Conservation (phyloP, 2,113 vertebrate species). For the Andinoacara biseriatus region DNA sequence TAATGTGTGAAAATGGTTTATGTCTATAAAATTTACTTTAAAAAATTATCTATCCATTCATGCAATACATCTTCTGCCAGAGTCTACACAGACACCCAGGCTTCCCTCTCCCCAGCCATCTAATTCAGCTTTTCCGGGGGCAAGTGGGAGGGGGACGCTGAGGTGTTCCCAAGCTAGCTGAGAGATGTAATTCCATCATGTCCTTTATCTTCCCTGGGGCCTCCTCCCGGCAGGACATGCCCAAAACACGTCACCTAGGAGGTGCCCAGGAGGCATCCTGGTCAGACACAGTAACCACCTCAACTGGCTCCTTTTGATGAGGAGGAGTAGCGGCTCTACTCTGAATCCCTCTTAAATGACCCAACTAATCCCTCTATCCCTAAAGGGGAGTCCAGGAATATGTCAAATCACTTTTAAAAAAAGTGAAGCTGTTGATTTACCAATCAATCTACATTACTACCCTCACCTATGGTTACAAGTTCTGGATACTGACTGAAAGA, state of each 20-base stretch:
- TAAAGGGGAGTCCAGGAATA: not conserved
- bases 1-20: not conserved
- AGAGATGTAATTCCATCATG: not conserved
- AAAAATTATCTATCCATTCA: not conserved
- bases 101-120: not conserved
- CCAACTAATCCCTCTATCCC: not conserved
- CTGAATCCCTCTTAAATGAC: not conserved
- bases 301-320: not conserved
- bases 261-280: not conserved
- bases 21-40: not conserved
- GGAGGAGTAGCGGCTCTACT: not conserved
- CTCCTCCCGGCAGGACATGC: not conserved
- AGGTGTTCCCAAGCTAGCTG: not conserved
- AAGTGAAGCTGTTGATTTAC: not conserved
- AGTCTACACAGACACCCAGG: not conserved
- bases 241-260: slow-evolving; percentile 1
- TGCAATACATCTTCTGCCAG: not conserved
- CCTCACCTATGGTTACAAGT: not conserved
- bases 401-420: not conserved
- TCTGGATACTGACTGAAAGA: not conserved
- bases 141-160: too few species aligned
- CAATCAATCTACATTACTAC: not conserved
- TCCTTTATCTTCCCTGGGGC: not conserved
- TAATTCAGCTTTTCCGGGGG: not conserved
- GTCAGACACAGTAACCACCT: not conserved